Evolutionary conservation across 2,113 vertebrate genomes (phyloP), one percentile per base, ranked within the genome.

Genomic region (Peromyscus maniculatus): DNA sequence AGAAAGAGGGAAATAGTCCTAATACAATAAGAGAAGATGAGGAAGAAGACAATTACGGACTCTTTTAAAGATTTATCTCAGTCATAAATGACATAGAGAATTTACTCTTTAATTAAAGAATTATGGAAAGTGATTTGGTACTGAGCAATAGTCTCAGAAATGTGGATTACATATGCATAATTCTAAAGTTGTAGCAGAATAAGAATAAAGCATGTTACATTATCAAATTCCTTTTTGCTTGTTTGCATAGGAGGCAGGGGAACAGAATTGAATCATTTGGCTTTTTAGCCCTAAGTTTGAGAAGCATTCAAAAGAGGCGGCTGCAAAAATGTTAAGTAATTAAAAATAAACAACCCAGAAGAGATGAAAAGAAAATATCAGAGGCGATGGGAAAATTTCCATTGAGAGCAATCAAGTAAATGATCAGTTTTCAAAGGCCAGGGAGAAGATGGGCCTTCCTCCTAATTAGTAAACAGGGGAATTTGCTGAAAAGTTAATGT

Each of bases 341-440:
- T 98, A 94, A 96, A 95, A 97, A 88, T 96, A 89, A 97, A 95
- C 78, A 92, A 91, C 75, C 17, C 86, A 95, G 57, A 97, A 83
- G 46, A 92, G 64, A 95, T 92, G 55, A 91, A 96, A 96, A 96
- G 72, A 91, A 97, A 94, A 91, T 92, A 95, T 94, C 79, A 91
- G 66, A 91, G 77, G 46, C 78, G 66, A 57, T 74, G 57, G 62
- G 24, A 95, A 91, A 66, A 62, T 91, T 80, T 96, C 86, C 91
- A 17, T 88, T 67, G 90, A 97, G 75, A 91, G 75, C 66, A 91
- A 62, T 98, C 90, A 97, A 94, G 59, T 49, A 52, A 95, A 97
- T 96, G 75, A 93, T 95, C 90, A 86, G 52, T 94, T 93, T 94
- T 94, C 75, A 97, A 92, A 97, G 74, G 87, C 62, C 82, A 96